Base-by-base conservation (phyloP, 2,113 vertebrate species). In the Leptobrachium leishanense region DNA sequence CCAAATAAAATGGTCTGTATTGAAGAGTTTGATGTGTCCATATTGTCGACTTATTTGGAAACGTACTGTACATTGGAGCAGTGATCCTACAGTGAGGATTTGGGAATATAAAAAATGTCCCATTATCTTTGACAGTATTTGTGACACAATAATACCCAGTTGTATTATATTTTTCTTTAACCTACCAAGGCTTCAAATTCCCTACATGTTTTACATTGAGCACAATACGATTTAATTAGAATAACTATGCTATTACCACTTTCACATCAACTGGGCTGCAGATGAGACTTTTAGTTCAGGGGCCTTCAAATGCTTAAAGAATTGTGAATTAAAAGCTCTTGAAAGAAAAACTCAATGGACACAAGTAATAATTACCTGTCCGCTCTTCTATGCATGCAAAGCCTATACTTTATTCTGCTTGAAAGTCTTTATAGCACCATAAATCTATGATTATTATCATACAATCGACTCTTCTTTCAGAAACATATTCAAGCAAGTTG, bases 181-280 rank as follows among this genome's bases (percentile, higher is more conserved):
- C 20, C 20, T 31, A 31, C 1, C 20, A 31, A 31, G 20, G 20
- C 20, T 31, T 31, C 20, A 31, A 31, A 31, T 31, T 31, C 20
- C 20, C 20, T 31, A 31, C 20, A 31, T 31, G 20, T 31, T 31
- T 31, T 31, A 31, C 20, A 31, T 31, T 31, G 20, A 31, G 20
- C 20, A 31, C 20, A 31, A 31, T 31, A 31, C 20, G 20, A 31
- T 31, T 31, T 31, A 31, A 31, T 31, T 31, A 31, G 20, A 31
- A 59, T 1, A 5, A 39, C 39, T 39, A 69, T 69, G 42, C 75
- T 83, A 82, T 9, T 74, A 63, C 79, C 40, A 62, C 66, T 81
- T 42, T 50, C 78, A 67, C 77, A 77, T 72, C 12, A 57, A 44
- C 70, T 81, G 53, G 69, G 39, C 54, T 83, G 83, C 42, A 83